Base-by-base conservation (phyloP, 2,113 vertebrate species). In the Alligator mississippiensis region DNA sequence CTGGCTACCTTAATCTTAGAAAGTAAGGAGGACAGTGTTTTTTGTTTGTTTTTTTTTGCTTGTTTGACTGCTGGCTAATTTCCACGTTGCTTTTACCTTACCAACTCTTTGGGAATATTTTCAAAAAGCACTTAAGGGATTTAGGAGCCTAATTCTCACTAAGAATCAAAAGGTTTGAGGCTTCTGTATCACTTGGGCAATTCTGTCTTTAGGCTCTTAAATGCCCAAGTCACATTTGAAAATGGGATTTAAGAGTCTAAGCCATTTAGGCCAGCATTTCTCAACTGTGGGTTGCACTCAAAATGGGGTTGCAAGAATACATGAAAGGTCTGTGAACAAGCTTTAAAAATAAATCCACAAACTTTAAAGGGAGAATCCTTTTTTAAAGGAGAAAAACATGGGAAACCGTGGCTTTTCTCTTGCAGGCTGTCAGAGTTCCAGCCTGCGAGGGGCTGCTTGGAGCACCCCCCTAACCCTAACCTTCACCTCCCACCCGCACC, bases 1-100 rank as follows among this genome's bases (percentile, higher is more conserved):
- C 99, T 27, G 99, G 99, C 70, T 99, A 99, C 98, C 99, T 99
- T 93, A 99, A 99, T 93, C 99, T 99, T 84, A 98, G 99, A 96
- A 99, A 98, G 99, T 99, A 98, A 98, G 98, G 76, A 3, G 0
- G 27, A 75, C 30, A 2, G 16, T 70, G 8, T 55, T 57, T 2
- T 2, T 5, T 1, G 0, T 19, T 83, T 3, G 1, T 82, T 84
- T 2, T 4, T 1, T 0, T 19, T 83, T 3, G 1, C 80, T 84
- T 89, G 17, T 80, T 72, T 30, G 77, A 21, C 91, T 77, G 54
- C 57, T 81, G 9, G 55, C 17, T 82, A 12, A 54, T 74, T 79
- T 68, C 14, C 88, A 22, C 5, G 0, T 59, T 57, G 21, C 60
- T 59, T 8, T 58, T 1, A 60, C 34, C 12, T 58, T 15, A 47